Base-by-base conservation (phyloP, 2,113 vertebrate genomes). In the Cebus imitator region DNA sequence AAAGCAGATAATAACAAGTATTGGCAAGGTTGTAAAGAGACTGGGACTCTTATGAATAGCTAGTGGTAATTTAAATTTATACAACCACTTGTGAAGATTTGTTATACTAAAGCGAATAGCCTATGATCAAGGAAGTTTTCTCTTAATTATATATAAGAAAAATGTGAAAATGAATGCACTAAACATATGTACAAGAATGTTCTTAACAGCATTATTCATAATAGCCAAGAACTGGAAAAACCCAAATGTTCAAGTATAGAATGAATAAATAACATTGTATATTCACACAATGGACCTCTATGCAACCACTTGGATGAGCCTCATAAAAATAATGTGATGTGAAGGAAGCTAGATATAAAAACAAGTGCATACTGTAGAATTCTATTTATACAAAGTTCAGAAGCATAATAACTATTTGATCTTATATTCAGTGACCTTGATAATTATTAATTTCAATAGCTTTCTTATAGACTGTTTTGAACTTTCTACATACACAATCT, bases 221-320 rank as follows among this genome's bases (percentile, higher is more conserved):
- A 72, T 45, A 90, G 27, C 35, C 11, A 85, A 87, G 27, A 94
- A 72, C 25, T 95, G 45, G 78, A 87, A 94, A 45, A 85, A 76
- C 11, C 27, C 43, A 72, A 93, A 81, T 81, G 55, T 18, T 55
- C 58, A 84, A 87, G 7, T 92, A 32, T 76, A 88, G 84, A 97
- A 91, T 43, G 72, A 90, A 96, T 72, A 95, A 80, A 76, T 84
- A 87, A 83, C 37, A 6, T 90, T 95, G 27, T 90, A 57, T 80
- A 50, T 20, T 78, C n/a, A 97, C 58, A 96, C 75, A 94, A 75
- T 87, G 76, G 21, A 94, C 27, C 52, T 86, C 72, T 93, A 43
- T 58, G 72, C 50, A 96, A 35, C 30, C 17, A 27, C 50, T 55
- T 79, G 8, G 20, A 35, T 89, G 52, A 96, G 58, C 91, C 81